Base-by-base conservation (phyloP, 2,797 vertebrate genomes). In the Rhincodon typus region DNA sequence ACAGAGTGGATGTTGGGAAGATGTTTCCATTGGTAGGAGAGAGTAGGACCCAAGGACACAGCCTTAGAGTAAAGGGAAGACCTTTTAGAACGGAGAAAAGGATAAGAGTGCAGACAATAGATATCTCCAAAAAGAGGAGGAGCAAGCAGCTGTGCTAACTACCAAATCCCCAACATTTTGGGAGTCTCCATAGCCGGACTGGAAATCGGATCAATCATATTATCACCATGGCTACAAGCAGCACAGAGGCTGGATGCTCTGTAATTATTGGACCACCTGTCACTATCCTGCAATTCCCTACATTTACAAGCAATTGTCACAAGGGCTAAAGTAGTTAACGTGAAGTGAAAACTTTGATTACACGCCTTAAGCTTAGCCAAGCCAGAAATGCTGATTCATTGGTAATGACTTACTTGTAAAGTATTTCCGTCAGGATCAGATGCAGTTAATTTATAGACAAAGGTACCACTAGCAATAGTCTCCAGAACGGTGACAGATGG, bases 381-480 rank as follows among this genome's bases (percentile, higher is more conserved):
- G 66, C 5, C 4, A 10, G 57, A 62, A 53, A 27, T 12, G 15
- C 27, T 27, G 13, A 4, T 15, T 57, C 13, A n/a, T 38, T 66
- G 1, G 57, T 34, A 91, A 66, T 0, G 30, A 91, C 57, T 91
- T 91, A 91, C 88, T 23, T 91, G 57, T 66, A 91, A 91, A 91
- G 17, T 62, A 91, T 91, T 0, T 91, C 34, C 34, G n/a, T 91
- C 88, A n/a, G 88, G 88, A 62, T 91, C 57, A 38, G 88, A 66
- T 91, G 88, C 88, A n/a, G 57, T 91, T 62, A 91, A 21, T 7
- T 91, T 91, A n/a, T 91, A 91, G 57, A 91, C 53, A 62, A 57
- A 91, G 53, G 53, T 5, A 57, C 88, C 88, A 66, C 34, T 62
- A n/a, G 34, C 30, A 91, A 17, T n/a, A 57, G 57, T 62, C 57